Percentiles rank a stretch among this genome's conserved stretches.
phyloP scores from a whole-genome alignment of 1,140 invertebrate genomes.

The Goniozus legneri region DNA sequence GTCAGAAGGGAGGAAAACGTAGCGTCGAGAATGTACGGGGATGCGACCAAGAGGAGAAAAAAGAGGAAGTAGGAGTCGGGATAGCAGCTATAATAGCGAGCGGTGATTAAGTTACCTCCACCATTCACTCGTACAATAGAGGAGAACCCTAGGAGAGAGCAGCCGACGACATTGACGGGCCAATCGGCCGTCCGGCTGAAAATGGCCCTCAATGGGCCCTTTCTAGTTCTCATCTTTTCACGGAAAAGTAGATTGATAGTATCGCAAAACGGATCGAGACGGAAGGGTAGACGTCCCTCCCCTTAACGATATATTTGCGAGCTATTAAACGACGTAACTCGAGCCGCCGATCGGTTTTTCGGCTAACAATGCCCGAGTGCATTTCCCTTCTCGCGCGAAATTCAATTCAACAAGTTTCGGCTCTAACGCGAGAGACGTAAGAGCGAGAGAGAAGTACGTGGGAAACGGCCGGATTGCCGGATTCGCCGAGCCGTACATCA shows the following conservation, averaged over 20 bases:
- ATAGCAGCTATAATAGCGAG: constrained; percentile 30
- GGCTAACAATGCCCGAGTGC: too few relatives aligned
- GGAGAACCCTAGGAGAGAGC: constrained; percentile 20
- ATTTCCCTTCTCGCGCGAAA: constrained; percentile 24
- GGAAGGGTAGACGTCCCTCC: too few relatives aligned
- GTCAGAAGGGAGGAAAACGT: neutral
- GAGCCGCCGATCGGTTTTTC: too few relatives aligned
- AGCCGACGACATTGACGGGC: constrained; percentile 29
- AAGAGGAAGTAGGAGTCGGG: constrained; percentile 14
- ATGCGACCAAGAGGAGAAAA: constrained; percentile 4
- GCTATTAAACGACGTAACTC: too few relatives aligned
- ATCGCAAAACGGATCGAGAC: too few relatives aligned
- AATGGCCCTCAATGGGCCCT: constrained; percentile 25
- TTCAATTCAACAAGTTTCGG: constrained; percentile 23
- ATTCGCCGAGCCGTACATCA: constrained; percentile 31
- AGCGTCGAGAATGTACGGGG: constrained; percentile 2
- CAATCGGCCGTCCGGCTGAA: constrained; percentile 29
- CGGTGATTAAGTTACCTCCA: constrained; percentile 38
- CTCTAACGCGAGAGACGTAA: constrained; percentile 21
- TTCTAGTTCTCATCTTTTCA: constrained; percentile 27
- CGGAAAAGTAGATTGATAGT: constrained; percentile 31
- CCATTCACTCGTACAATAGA: constrained; percentile 35
- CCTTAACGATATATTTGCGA: too few relatives aligned
- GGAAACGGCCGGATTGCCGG: constrained; percentile 7
- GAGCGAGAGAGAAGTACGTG: constrained; percentile 4